Base-by-base conservation (phyloP, 2,113 vertebrate species). In the Mus spicilegus region DNA sequence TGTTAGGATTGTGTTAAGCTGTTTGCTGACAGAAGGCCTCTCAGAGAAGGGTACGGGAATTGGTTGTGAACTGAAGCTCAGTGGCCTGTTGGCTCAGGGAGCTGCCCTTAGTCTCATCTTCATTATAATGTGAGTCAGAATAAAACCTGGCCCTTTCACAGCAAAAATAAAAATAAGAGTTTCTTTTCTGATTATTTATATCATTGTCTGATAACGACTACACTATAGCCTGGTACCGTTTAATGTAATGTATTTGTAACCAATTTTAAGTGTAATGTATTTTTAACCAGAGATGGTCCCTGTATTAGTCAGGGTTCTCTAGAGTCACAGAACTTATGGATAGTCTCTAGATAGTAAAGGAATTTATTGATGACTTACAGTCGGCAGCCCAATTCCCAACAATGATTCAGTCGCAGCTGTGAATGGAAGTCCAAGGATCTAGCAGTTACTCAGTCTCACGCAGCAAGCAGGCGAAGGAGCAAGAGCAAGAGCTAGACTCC, bases 51-150 rank as follows among this genome's bases (percentile, higher is more conserved):
- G 11, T 65, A 58, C 30, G 33, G 67, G 67, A 72, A 36, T 72
- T 17, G 69, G 22, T 26, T 49, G 22, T 63, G 36, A 92, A 24
- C 36, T 22, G 26, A 16, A 51, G 20, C 9, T 87, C 61, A 4
- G 9, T 39, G 36, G 9, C 5, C 19, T 58, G 1, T 11, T 49
- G 1, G 0, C 56, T 75, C 51, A 0, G 1, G 63, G 24, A 82
- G 28, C 36, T 42, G 5, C 22, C 22, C 26, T 84, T 77, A 73
- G 11, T 7, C 1, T 30, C 26, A 49, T 81, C 8, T 33, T 92
- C 20, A 76, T 80, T 39, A 46, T 42, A 39, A 61, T 63, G 28
- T 63, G 72, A 16, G 89, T 78, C 77, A 33, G 65, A 70, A 67
- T 17, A 81, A 63, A 85, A 63, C 22, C 30, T 20, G 2, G 63